A percentile compares a stretch with the other conserved stretches of the same genome.
These are phyloP conservation scores for Drosophila pseudotakahashii DNA, from an alignment of 2,888 invertebrate genomes.

Conservation along the genomic window DNA sequence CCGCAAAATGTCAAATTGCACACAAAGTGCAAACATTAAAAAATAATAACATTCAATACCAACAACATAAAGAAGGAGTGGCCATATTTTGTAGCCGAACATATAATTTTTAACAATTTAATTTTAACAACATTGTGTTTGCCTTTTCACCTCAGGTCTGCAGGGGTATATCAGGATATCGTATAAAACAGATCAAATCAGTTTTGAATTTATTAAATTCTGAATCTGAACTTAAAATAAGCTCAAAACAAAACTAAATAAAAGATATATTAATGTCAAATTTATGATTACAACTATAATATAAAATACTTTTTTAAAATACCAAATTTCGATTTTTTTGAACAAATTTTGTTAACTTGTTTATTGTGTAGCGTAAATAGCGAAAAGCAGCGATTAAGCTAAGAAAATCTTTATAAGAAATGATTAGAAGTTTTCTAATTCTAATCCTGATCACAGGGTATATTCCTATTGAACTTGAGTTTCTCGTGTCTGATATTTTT, in stretches of 20 bases:
- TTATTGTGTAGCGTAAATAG: too few relatives aligned
- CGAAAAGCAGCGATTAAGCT: too few relatives aligned
- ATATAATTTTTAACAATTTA: slow-evolving; percentile 39
- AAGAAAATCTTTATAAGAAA: background rate
- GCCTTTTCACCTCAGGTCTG: background rate
- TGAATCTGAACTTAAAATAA: background rate
- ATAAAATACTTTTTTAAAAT: too few relatives aligned
- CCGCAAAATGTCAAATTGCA: slow-evolving; percentile 59
- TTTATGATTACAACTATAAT: too few relatives aligned
- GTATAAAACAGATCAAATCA: background rate
- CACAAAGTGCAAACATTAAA: slow-evolving; percentile 37
- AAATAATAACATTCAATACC: slow-evolving; percentile 27
- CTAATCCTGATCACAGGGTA: slow-evolving; percentile 1
- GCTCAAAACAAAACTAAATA: too few relatives aligned
- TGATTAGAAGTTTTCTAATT: background rate
- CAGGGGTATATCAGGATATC: background rate
- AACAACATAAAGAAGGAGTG: slow-evolving; percentile 8
- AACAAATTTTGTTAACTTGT: too few relatives aligned
- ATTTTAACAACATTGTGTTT: slow-evolving; percentile 28
- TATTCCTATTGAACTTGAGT: background rate
- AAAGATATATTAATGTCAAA: too few relatives aligned
- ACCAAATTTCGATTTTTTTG: too few relatives aligned
- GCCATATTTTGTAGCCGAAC: slow-evolving; percentile 4
- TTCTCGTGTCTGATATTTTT: background rate
- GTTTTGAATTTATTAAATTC: background rate